phyloP scores from a whole-genome alignment of 92 coral and sea anemone genomes.

The Paragorgia papillata region DNA sequence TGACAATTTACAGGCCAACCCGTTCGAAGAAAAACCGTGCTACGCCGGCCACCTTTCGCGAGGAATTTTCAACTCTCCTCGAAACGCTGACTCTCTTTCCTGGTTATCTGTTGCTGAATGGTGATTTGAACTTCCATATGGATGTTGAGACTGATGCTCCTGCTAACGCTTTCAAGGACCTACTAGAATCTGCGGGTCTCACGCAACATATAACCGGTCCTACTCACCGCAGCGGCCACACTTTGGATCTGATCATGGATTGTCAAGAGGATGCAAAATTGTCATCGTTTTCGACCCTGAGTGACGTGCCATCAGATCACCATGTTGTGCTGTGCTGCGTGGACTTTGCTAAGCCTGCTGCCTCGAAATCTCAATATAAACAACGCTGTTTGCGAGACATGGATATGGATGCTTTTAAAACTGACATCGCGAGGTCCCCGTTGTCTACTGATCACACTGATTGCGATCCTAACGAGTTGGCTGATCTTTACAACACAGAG shows the following conservation, averaged over 20 bases:
- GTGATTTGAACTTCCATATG: slow-evolving; percentile 55
- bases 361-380: slow-evolving; percentile 35
- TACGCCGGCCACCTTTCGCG: slow-evolving; percentile 38
- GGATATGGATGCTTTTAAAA: slow-evolving; percentile 41
- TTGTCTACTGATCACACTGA: background rate
- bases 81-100: slow-evolving; percentile 36
- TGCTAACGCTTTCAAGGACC: slow-evolving; percentile 37
- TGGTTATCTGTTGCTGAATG: slow-evolving; percentile 40
- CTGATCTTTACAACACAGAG: slow-evolving; percentile 44
- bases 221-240: slow-evolving; percentile 56
- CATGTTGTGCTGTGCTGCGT: slow-evolving; percentile 43
- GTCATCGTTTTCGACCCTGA: slow-evolving; percentile 33
- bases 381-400: slow-evolving; percentile 8
- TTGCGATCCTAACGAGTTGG: slow-evolving; percentile 43
- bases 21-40: slow-evolving; percentile 46
- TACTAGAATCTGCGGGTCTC: slow-evolving; percentile 51
- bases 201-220: slow-evolving; percentile 44
- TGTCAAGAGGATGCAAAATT: slow-evolving; percentile 46
- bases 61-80: slow-evolving; percentile 51
- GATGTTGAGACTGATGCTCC: slow-evolving; percentile 26
- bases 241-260: slow-evolving; percentile 46
- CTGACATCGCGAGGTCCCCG: slow-evolving; percentile 16
- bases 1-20: slow-evolving; percentile 27
- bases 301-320: slow-evolving; percentile 54
- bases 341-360: slow-evolving; percentile 42